These are phyloP conservation scores for Galerucella nymphaeae DNA, from an alignment of 2,888 invertebrate genomes.

Conservation along the genomic window DNA sequence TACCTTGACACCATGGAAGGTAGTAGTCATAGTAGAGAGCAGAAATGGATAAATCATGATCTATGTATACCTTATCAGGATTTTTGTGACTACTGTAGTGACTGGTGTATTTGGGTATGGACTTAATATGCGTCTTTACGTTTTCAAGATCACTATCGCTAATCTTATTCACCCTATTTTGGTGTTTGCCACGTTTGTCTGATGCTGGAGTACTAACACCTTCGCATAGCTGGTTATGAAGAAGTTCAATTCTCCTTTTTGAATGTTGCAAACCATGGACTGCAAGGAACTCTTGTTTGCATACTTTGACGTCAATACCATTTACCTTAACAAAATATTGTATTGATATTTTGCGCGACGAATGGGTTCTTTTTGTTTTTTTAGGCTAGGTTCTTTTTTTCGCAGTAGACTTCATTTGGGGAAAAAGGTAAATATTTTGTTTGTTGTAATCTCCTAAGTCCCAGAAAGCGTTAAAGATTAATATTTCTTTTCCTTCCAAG, in stretches of 20 bases:
- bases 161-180: constrained; percentile 35
- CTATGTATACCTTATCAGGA: constrained; percentile 12
- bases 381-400: no score
- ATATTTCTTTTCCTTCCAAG: no score
- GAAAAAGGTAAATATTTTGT: no score
- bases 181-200: constrained; percentile 17
- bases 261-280: neutral
- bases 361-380: no score
- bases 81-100: constrained; percentile 35
- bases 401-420: no score
- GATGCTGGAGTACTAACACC: constrained; percentile 11
- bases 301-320: neutral
- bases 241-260: no score
- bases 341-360: neutral
- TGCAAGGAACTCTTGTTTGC: neutral
- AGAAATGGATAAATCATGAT: constrained; percentile 14
- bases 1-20: neutral
- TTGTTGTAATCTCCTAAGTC: no score
- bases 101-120: constrained; percentile 39
- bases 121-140: no score
- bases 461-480: no score
- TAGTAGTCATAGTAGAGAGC: constrained; percentile 14
- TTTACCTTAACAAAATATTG: neutral
- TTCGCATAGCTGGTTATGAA: no score
- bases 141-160: no score